These are phyloP conservation scores for Borostomias antarcticus DNA, from an alignment of 2,797 vertebrate species.

Conservation along the genomic window DNA sequence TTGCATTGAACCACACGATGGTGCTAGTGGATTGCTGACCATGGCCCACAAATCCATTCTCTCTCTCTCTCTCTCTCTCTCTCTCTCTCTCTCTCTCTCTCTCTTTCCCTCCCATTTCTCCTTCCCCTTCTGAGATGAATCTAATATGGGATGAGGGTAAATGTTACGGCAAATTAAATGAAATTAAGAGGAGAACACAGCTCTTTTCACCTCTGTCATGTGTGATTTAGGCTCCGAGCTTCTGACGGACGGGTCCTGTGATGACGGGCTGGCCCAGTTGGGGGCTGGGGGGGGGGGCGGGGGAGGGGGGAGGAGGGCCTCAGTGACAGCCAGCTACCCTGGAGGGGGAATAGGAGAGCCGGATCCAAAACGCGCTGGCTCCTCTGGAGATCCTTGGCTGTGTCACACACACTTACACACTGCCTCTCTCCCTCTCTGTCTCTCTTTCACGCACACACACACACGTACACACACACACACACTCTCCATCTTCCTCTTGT, in stretches of 20 bases:
- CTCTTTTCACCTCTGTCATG: constrained; percentile 80
- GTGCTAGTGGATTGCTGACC: constrained; percentile 72
- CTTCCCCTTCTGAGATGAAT: constrained; percentile 44
- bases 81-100: constrained; percentile 47
- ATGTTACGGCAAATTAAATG: constrained; percentile 78
- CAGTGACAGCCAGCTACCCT: constrained; percentile 68
- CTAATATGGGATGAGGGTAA: constrained; percentile 75
- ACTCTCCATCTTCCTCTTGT: background rate
- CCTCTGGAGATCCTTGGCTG: constrained; percentile 51
- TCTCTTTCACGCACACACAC: too few species aligned
- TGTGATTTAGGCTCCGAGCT: constrained; percentile 70
- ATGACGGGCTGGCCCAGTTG: constrained; percentile 53
- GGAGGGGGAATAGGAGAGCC: constrained; percentile 44
- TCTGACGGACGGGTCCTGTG: constrained; percentile 69
- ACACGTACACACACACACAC: constrained; percentile 50
- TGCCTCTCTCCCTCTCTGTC: constrained; percentile 62
- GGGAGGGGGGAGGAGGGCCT: constrained; percentile 70
- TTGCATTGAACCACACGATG: constrained; percentile 74
- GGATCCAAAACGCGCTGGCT: constrained; percentile 22
- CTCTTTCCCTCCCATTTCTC: constrained; percentile 19
- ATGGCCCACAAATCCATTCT: constrained; percentile 32
- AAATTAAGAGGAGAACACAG: constrained; percentile 80
- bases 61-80: constrained; percentile 8
- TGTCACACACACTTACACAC: constrained; percentile 57
- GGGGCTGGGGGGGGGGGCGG: constrained; percentile 44